phyloP scores from a whole-genome alignment of 2,797 vertebrate species.

The Lacerta agilis region DNA sequence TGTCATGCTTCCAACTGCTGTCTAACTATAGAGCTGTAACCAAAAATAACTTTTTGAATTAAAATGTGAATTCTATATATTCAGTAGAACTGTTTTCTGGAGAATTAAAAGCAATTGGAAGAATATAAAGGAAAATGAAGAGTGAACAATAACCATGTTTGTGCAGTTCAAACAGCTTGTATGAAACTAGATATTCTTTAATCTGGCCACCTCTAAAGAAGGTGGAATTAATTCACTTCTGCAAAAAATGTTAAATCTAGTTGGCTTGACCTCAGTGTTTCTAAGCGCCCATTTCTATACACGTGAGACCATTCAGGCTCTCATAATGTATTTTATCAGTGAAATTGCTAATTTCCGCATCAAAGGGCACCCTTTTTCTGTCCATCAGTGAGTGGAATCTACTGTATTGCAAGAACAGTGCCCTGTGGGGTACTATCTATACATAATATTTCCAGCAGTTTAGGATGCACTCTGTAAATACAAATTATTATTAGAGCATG shows the following conservation, averaged over 20 bases:
- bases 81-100: neutral
- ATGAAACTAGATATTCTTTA: neutral
- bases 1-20: neutral
- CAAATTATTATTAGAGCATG: neutral
- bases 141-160: neutral
- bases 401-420: neutral
- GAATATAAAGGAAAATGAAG: neutral
- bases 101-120: neutral
- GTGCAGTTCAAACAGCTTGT: neutral
- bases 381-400: neutral
- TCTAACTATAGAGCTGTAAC: neutral
- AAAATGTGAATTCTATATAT: neutral
- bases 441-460: neutral
- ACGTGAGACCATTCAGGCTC: neutral
- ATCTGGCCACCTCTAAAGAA: neutral
- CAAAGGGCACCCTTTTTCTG: neutral
- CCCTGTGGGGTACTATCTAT: neutral
- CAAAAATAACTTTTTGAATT: neutral
- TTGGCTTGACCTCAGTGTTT: neutral
- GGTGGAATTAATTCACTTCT: neutral
- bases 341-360: neutral
- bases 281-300: neutral
- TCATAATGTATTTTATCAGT: slow-evolving; percentile 18
- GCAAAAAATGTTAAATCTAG: neutral
- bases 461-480: neutral